Evolutionary conservation across 2,888 invertebrate species (phyloP), one percentile per base, ranked within the genome.

Genomic region (Patella ulyssiponensis): DNA sequence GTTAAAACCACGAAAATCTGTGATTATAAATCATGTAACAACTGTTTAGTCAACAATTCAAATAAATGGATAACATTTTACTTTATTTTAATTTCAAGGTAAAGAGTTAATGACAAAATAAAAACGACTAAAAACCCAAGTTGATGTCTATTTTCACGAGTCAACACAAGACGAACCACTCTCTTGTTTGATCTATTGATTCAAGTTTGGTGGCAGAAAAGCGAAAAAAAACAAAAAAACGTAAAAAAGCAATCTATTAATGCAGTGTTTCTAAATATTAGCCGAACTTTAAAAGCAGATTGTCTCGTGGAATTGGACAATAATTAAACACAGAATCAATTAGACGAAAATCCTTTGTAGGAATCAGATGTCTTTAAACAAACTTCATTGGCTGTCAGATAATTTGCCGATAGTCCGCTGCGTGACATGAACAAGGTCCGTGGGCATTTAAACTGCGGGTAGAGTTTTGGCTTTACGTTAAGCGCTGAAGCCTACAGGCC

Each of bases 271-370:
- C 64, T 23, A 64, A 64, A 64, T 64, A 64, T 64, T 64, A 64
- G 64, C 64, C 23, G 23, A 64, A 64, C 64, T 64, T 64, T 20
- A 23, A 64, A 64, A 64, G 64, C 64, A 64, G 20, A 64, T 64
- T 64, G 64, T 64, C 64, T 64, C 14, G 73, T n/a, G 33, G 56
- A 56, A 54, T 51, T 33, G 69, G 27, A 70, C n/a, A 70, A 70
- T 70, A 75, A 75, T 75, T 75, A 75, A 70, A 75, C 75, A 75
- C 52, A 56, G 70, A 70, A 75, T 75, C 75, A 75, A 75, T 70
- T 75, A 70, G 52, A 54, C 54, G 20, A 69, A 33, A 53, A 56
- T 73, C 54, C 54, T 56, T 52, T 69, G 23, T 44, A 70, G 69
- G 52, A 70, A 75, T 75, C 75, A 15, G 69, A 53, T 75, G 69